Conservation (phyloP, 2,888 invertebrate species). For the Lordiphosa andalusiaca region DNA sequence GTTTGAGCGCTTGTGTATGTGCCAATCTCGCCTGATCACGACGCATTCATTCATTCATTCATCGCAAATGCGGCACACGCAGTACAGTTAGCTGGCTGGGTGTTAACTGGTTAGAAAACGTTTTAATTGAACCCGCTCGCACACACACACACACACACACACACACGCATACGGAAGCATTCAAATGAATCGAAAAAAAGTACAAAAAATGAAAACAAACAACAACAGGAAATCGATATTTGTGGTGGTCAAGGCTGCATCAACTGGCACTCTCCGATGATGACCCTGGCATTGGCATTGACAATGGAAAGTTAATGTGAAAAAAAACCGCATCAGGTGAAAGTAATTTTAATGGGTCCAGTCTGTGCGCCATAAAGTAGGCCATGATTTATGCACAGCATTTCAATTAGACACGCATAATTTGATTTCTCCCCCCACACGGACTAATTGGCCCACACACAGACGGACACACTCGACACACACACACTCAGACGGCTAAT, state of each 20-base stretch:
- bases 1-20: slow-evolving; percentile 11
- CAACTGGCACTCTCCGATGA: slow-evolving; percentile 1
- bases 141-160: slow-evolving; percentile 36
- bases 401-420: slow-evolving; percentile 4
- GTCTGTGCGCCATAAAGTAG: slow-evolving; percentile 30
- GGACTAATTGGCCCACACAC: slow-evolving; percentile 27
- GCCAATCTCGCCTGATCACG: slow-evolving; percentile 39
- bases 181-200: slow-evolving; percentile 34
- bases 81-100: slow-evolving; percentile 14
- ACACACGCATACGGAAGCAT: slow-evolving; percentile 33
- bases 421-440: not conserved
- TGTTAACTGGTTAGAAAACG: too few species aligned
- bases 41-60: slow-evolving; percentile 51
- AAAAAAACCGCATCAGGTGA: slow-evolving; percentile 39
- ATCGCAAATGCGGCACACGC: slow-evolving; percentile 31
- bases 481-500: slow-evolving; percentile 20
- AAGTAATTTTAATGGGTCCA: slow-evolving; percentile 29
- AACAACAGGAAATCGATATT: slow-evolving; percentile 78
- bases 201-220: too few species aligned
- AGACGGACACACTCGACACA: too few species aligned
- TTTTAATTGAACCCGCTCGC: not conserved
- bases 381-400: slow-evolving; percentile 20
- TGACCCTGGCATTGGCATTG: slow-evolving; percentile 53
- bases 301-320: slow-evolving; percentile 29
- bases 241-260: slow-evolving; percentile 77